Percentiles rank a stretch among this genome's conserved stretches.
These are phyloP conservation scores for Caenorhabditis remanei DNA, from an alignment of 1,140 invertebrate genomes.

Conservation along the genomic window DNA sequence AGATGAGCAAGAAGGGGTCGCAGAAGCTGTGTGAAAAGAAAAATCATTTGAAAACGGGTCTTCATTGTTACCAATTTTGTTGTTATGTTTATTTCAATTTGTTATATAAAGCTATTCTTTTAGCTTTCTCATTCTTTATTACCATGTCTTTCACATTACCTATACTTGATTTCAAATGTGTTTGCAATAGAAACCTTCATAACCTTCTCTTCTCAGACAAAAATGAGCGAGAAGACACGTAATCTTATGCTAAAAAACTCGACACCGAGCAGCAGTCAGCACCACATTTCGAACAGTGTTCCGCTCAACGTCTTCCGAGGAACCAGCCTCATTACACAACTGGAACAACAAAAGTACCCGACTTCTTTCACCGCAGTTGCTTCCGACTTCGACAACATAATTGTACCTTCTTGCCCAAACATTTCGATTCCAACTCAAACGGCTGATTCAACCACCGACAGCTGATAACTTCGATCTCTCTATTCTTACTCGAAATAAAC, in stretches of 20 bases:
- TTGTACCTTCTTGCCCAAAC: slow-evolving; percentile 14
- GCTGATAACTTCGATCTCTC: neutral
- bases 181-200: no score
- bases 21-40: neutral
- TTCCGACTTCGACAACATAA: slow-evolving; percentile 34
- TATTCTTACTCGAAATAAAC: no score
- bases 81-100: neutral
- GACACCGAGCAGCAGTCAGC: neutral
- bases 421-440: neutral
- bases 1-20: slow-evolving; percentile 30
- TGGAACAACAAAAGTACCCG: slow-evolving; percentile 27
- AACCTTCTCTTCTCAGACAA: neutral
- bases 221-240: slow-evolving; percentile 25
- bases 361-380: slow-evolving; percentile 3
- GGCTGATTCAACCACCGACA: neutral
- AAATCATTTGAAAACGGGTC: neutral
- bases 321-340: slow-evolving; percentile 24
- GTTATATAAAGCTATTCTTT: no score
- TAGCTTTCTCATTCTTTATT: no score
- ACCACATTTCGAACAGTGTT: slow-evolving; percentile 5
- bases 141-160: no score
- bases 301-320: slow-evolving; percentile 15
- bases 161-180: no score
- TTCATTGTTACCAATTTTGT: neutral
- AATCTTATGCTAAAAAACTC: slow-evolving; percentile 39